Percentiles rank a stretch among this genome's conserved stretches.
These are phyloP conservation scores for Drosophila buzzatii DNA, from an alignment of 2,888 invertebrate genomes.

Conservation along the genomic window DNA sequence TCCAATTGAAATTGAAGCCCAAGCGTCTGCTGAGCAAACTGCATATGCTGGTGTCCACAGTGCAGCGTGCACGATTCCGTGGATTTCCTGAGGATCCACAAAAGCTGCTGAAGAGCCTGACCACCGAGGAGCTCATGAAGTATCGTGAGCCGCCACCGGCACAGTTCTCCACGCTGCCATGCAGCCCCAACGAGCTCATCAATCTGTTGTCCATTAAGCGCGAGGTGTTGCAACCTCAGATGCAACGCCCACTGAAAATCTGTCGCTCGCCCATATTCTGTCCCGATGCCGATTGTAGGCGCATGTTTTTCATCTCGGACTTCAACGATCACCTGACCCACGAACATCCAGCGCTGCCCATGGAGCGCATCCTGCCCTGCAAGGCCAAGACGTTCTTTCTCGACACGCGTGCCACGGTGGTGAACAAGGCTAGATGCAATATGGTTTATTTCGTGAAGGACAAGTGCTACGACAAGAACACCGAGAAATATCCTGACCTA, in stretches of 20 bases:
- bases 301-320: constrained; percentile 77
- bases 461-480: constrained; percentile 71
- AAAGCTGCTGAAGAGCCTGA: not conserved
- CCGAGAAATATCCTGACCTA: constrained; percentile 66
- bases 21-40: constrained; percentile 14
- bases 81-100: constrained; percentile 34
- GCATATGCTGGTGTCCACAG: constrained; percentile 30
- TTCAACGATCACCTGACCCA: constrained; percentile 77
- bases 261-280: constrained; percentile 73
- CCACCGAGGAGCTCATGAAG: not conserved
- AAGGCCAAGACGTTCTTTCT: constrained; percentile 79
- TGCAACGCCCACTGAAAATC: constrained; percentile 52
- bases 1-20: not conserved
- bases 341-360: constrained; percentile 74
- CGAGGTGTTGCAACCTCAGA: constrained; percentile 16
- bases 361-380: constrained; percentile 74
- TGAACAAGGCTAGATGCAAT: constrained; percentile 72
- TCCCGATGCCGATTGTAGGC: constrained; percentile 73
- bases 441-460: constrained; percentile 75
- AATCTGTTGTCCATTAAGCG: constrained; percentile 37
- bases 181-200: constrained; percentile 27
- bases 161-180: constrained; percentile 62
- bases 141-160: constrained; percentile 37
- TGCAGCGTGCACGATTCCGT: constrained; percentile 42
- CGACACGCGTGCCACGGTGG: constrained; percentile 62